Percentiles rank a stretch among this genome's conserved stretches.
phyloP scores from a whole-genome alignment of 2,797 vertebrate species.

The Falco biarmicus region DNA sequence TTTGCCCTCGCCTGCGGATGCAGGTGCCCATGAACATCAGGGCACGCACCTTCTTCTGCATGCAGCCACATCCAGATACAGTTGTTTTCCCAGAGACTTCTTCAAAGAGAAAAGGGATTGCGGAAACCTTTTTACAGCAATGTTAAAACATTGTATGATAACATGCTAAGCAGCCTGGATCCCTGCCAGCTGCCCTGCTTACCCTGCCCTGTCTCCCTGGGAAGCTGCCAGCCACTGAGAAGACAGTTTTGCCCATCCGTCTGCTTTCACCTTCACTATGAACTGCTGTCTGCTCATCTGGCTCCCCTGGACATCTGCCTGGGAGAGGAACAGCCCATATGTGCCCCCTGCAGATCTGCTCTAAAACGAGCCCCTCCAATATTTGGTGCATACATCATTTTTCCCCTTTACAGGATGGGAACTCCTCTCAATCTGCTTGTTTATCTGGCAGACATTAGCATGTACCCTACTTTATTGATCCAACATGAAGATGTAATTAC shows the following conservation, averaged over 20 bases:
- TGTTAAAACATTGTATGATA: neutral
- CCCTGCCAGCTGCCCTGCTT: neutral
- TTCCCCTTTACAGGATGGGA: neutral
- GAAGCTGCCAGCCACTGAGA: neutral
- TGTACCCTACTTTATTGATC: neutral
- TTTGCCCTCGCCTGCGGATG: neutral
- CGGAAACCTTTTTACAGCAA: neutral
- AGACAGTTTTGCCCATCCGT: fast-evolving
- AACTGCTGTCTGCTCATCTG: no score
- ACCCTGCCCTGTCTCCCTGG: neutral
- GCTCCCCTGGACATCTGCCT: neutral
- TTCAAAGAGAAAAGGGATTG: neutral
- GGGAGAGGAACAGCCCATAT: fast-evolving
- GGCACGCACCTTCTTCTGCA: neutral
- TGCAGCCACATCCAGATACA: neutral
- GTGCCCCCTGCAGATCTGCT: fast-evolving
- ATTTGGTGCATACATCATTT: fast-evolving
- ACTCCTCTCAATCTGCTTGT: neutral
- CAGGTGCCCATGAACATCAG: neutral
- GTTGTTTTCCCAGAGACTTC: neutral
- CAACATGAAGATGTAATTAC: neutral
- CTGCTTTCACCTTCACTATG: neutral
- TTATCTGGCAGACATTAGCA: neutral
- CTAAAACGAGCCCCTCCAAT: neutral
- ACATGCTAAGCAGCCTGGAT: neutral